Base-by-base conservation (phyloP, 2,797 vertebrate genomes). In the Gephyroberyx darwinii region DNA sequence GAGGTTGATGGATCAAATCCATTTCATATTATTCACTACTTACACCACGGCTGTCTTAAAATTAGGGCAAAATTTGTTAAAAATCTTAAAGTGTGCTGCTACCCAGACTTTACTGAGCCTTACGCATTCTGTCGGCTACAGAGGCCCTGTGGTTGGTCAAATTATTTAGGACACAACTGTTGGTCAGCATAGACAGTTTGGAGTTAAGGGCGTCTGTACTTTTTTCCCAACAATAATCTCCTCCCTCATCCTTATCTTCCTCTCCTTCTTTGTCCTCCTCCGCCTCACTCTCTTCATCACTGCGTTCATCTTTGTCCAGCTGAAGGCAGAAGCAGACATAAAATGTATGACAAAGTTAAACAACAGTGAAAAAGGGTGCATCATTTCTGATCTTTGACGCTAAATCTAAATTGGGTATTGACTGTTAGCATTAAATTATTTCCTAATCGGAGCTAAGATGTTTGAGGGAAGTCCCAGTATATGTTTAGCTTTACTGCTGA, bases 261-360 rank as follows among this genome's bases (percentile, higher is more conserved):
- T 95, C 93, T 17, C 93, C 94, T 8, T 85, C 91, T 52, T 92
- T 94, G 19, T 95, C 91, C 9, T 95, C 94, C 45, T 95, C 95
- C 2, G 57, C 66, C 37, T 91, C 92, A 48, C 92, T 95, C 56
- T 98, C 97, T 67, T 93, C 92, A 47, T 98, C 96, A 5, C 97
- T 99, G 80, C 97, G 94, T 65, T 96, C 94, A 30, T 99, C 97
- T 82, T 94, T 96, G 41, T 95, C 94, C 89, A 97, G 88, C 97
- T 99, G 79, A 41, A 67, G 57, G 52, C 50, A 67, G 20, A 81
- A 71, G 43, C 35, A 10, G 22, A 20, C 20, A 65, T 17, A 53
- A 72, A 1, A 5, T n/a, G 7, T n/a, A 2, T 2, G 8, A 65
- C n/a, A 1, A 47, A 53, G 14, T 51, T 37, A 12, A 37, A 14